Percentiles rank a stretch among this genome's conserved stretches.
phyloP scores from a whole-genome alignment of 2,888 invertebrate species.

The Leptopterna dolabrata region DNA sequence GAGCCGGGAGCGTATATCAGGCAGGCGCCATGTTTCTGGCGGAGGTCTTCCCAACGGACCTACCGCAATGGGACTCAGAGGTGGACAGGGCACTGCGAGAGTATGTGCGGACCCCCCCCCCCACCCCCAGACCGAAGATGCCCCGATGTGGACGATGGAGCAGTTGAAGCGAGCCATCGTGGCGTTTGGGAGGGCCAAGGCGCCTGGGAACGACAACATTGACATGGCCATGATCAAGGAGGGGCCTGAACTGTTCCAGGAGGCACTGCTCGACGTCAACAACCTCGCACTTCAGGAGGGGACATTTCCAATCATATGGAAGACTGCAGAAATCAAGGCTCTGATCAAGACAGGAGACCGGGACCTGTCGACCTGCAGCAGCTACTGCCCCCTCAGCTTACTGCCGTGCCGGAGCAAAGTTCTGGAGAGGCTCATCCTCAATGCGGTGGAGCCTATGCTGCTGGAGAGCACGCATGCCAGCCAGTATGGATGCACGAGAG shows the following conservation, averaged over 20 bases:
- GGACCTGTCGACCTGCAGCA: no score
- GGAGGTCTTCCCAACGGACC: background rate
- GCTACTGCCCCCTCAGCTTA: no score
- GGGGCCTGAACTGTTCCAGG: background rate
- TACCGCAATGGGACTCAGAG: background rate
- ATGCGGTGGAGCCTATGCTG: no score
- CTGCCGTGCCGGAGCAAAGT: no score
- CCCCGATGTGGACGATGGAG: no score
- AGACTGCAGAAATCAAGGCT: background rate
- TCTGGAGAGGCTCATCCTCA: no score
- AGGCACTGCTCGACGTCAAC: background rate
- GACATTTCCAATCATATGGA: background rate
- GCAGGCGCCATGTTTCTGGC: background rate
- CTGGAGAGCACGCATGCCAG: no score
- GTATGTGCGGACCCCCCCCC: no score
- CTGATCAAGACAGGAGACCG: no score
- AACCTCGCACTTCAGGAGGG: background rate
- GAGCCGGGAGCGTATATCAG: background rate
- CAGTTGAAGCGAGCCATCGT: background rate
- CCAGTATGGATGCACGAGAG: no score
- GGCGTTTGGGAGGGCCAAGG: background rate
- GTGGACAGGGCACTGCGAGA: background rate
- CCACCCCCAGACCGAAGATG: no score
- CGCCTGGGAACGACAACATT: background rate
- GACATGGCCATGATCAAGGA: background rate